Evolutionary conservation across 2,113 vertebrate genomes (phyloP).

Genomic region (Lates calcarifer): DNA sequence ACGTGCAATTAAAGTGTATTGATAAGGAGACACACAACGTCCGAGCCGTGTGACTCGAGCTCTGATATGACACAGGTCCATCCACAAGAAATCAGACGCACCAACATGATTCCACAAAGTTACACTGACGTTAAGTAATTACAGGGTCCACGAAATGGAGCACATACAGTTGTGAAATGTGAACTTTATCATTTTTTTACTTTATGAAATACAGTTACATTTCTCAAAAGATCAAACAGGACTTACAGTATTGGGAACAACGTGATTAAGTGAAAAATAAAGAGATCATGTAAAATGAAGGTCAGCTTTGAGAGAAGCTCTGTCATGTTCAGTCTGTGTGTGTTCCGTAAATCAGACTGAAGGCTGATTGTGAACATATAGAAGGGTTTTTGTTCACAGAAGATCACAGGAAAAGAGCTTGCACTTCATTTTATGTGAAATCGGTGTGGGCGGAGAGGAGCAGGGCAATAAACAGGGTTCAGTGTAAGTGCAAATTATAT

Average conservation of each 20-base stretch:
- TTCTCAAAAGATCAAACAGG: not conserved
- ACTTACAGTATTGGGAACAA: not conserved
- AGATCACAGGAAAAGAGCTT: slow-evolving; percentile 50
- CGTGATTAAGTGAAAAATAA: not conserved
- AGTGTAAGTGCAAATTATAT: slow-evolving; percentile 16
- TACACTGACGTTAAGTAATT: not conserved
- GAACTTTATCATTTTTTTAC: not conserved
- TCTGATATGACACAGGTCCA: not conserved
- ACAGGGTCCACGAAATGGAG: not conserved
- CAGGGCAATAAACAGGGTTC: slow-evolving; percentile 13
- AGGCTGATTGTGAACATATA: slow-evolving; percentile 46
- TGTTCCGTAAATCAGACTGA: slow-evolving; percentile 47
- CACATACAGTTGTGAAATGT: not conserved
- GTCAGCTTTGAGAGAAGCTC: slow-evolving; percentile 21
- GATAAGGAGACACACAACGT: not conserved
- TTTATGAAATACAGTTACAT: not conserved
- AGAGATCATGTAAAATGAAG: not conserved
- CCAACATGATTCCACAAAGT: not conserved
- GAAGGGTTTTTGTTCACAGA: slow-evolving; percentile 31
- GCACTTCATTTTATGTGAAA: slow-evolving; percentile 2
- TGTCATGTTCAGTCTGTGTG: slow-evolving; percentile 22
- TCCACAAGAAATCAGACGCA: not conserved
- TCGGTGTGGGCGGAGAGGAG: not conserved
- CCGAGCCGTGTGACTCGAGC: not conserved
- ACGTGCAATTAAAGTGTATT: not conserved